Evolutionary conservation across 37 sponge, comb jelly and placozoan species (phyloP).

Genomic region (Lycopodina hypogea): DNA sequence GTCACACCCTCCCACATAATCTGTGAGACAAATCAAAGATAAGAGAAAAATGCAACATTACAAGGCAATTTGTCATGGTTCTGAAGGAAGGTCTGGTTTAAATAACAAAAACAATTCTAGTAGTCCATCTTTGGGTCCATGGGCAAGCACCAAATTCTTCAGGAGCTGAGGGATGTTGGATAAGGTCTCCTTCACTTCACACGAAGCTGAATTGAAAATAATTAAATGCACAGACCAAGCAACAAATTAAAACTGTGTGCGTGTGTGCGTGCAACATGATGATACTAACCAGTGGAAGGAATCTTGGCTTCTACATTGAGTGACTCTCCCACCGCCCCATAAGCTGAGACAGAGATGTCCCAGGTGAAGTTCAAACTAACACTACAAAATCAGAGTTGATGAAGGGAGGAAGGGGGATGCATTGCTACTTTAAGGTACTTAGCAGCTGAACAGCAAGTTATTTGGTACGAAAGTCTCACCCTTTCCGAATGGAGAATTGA

Average conservation of each 20-base stretch:
- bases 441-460: not conserved
- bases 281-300: not conserved
- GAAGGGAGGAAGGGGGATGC: too few species aligned
- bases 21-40: too few species aligned
- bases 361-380: constrained; percentile 20
- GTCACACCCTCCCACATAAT: too few species aligned
- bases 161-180: constrained; percentile 13
- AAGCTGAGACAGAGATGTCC: constrained; percentile 9
- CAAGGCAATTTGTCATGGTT: too few species aligned
- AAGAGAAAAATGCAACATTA: too few species aligned
- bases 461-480: not conserved
- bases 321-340: constrained; percentile 11
- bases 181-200: not conserved
- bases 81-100: not conserved
- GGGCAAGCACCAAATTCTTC: constrained; percentile 13
- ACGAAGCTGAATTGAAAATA: not conserved
- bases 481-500: not conserved
- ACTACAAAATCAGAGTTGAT: too few species aligned
- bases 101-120: constrained; percentile 3
- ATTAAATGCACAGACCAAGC: not conserved
- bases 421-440: too few species aligned
- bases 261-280: too few species aligned
- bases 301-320: constrained; percentile 24
- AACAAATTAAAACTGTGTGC: not conserved
- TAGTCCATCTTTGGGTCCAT: constrained; percentile 26